Evolutionary conservation across 2,113 vertebrate species (phyloP).

Genomic region (Vicugna pacos): DNA sequence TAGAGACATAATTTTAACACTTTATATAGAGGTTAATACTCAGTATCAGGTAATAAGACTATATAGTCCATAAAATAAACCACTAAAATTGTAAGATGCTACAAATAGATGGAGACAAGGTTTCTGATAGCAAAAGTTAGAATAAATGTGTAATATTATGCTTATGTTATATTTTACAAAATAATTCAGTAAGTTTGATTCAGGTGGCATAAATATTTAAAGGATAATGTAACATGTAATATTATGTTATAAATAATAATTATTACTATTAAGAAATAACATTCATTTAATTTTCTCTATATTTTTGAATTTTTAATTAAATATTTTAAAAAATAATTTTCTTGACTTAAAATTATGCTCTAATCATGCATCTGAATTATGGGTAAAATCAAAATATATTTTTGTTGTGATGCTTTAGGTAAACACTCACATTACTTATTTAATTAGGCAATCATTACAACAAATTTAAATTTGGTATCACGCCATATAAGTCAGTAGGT

Average conservation of each 20-base stretch:
- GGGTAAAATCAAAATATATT: background rate
- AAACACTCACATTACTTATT: conserved; percentile 4
- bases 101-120: background rate
- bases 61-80: background rate
- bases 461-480: conserved; percentile 76
- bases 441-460: conserved; percentile 74
- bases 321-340: background rate
- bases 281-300: background rate
- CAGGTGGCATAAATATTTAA: background rate
- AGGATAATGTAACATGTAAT: background rate
- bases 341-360: background rate
- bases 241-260: background rate
- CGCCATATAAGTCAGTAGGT: conserved; percentile 81
- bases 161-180: background rate
- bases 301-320: background rate
- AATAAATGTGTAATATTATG: background rate
- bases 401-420: background rate
- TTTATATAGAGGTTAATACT: background rate
- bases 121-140: background rate
- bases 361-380: background rate
- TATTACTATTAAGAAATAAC: background rate
- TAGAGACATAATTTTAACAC: background rate
- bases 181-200: background rate
- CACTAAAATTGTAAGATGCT: background rate
- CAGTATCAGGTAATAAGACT: background rate